Evolutionary conservation across 2,797 vertebrate species (phyloP), one percentile per base, ranked within the genome.

Genomic region (Buceros bicornis): DNA sequence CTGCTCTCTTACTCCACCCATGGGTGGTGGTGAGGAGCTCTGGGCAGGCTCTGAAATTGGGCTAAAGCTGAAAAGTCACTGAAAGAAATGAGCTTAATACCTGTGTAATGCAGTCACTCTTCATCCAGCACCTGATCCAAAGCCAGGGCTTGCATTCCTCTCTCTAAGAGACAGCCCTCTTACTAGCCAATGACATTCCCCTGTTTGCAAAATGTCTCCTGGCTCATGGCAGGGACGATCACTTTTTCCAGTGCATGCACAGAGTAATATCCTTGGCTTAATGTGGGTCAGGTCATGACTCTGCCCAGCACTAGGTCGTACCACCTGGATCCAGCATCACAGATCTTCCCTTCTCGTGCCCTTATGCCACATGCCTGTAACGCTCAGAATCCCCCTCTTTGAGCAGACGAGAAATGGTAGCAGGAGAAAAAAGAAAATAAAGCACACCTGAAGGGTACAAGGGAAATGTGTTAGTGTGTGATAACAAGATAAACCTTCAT

Each of bases 291-390:
- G 26, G 9, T 62, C 3, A 0, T 60, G 16, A 31, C 57, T 87
- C 58, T 87, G 66, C 57, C 25, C 31, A 33, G 3, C 3, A 2
- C 6, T 20, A 42, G 24, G 7, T 5, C 1, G 0, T 58, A 40
- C 43, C 28, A 11, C 35, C 22, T 3, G 2, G 18, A 70, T 37
- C 31, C 6, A 18, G 31, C 42, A 18, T 33, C 9, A 0, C 0
- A 10, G 13, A 35, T 22, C 48, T 66, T 90, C 29, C 26, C 5
- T 51, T 57, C 24, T 82, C 15, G 3, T 65, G 70, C 19, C 16
- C 8, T 65, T 69, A 14, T 5, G 3, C 50, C 17, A 16, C 2
- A 1, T 62, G 26, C 33, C 6, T 66, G 19, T 48, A 48, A 24
- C 5, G 25, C 31, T 81, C 51, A 77, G 70, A 18, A 54, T 66